phyloP scores from a whole-genome alignment of 30 jellyfish, hydroid and myxozoan genomes.

The Catostylus mosaicus region DNA sequence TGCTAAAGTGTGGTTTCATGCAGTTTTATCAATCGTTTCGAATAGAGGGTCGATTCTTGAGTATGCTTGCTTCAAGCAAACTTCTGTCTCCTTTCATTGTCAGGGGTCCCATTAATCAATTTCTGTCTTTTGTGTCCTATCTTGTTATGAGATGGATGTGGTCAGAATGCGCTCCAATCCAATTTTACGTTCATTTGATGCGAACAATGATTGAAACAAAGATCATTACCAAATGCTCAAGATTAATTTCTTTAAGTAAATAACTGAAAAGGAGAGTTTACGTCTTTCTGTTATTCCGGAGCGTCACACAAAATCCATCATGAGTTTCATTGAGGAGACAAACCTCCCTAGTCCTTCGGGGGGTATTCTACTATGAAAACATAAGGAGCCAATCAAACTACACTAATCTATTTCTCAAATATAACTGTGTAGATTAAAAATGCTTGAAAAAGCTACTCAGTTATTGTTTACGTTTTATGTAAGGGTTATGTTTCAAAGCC shows the following conservation, averaged over 20 bases:
- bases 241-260: conserved; percentile 53
- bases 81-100: conserved; percentile 49
- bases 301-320: too few relatives aligned
- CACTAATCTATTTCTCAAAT: too few relatives aligned
- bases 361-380: too few relatives aligned
- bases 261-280: conserved; percentile 18
- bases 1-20: conserved; percentile 52
- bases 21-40: conserved; percentile 63
- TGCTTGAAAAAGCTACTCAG: too few relatives aligned
- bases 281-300: background rate
- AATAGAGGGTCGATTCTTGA: background rate
- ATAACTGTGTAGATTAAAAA: too few relatives aligned
- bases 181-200: conserved; percentile 62
- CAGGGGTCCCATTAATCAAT: conserved; percentile 48
- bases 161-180: conserved; percentile 42
- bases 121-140: conserved; percentile 19
- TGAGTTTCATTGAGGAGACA: too few relatives aligned
- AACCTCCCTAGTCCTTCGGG: too few relatives aligned
- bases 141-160: conserved; percentile 48
- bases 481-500: too few relatives aligned
- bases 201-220: conserved; percentile 40
- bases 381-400: too few relatives aligned
- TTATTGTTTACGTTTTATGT: too few relatives aligned
- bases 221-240: conserved; percentile 48
- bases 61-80: conserved; percentile 7